Evolutionary conservation across 2,888 invertebrate species (phyloP), one percentile per base, ranked within the genome.

Genomic region (Thymelicus acteon): DNA sequence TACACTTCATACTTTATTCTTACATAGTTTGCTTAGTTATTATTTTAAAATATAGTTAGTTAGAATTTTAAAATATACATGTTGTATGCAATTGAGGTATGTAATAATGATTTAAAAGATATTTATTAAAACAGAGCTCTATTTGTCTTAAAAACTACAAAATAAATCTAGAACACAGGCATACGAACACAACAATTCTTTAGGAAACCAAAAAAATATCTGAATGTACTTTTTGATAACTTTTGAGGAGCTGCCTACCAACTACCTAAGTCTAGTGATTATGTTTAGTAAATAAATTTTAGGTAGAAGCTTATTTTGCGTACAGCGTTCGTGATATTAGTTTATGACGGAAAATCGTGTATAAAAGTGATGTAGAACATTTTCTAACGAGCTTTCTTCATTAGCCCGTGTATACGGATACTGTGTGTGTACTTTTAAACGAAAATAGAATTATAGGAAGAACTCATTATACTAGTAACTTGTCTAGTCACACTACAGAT

Each of bases 381-480:
- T 86, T 89, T 90, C 84, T 84, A 88, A 87, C 85, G 92, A 92
- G 93, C 93, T 93, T 91, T 91, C 86, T 86, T 89, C 89, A 85
- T 87, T 91, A 91, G 91, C 89, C 89, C 86, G 87, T 70, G 90
- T 92, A 90, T 91, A 80, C 77, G 77, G 76, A 75, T 74, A 75
- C 67, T 71, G 62, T 74, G 74, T 78, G 76, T 76, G 67, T 74
- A 72, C 71, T 66, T 71, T 60, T 82, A 74, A 76, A 73, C 74
- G 64, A 65, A 71, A 76, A 86, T 89, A 89, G 86, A 79, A 72
- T 82, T 80, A 85, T 87, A 86, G 84, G 79, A 76, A 80, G 79
- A 77, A 82, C 78, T 78, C 78, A 82, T 79, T 80, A 80, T 71
- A 73, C 72, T 71, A 73, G 70, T 66, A 71, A 75, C 72, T 72